A percentile compares a stretch with the other conserved stretches of the same genome.
Conservation (phyloP, 2,797 vertebrate genomes). For the Manis pentadactyla region DNA sequence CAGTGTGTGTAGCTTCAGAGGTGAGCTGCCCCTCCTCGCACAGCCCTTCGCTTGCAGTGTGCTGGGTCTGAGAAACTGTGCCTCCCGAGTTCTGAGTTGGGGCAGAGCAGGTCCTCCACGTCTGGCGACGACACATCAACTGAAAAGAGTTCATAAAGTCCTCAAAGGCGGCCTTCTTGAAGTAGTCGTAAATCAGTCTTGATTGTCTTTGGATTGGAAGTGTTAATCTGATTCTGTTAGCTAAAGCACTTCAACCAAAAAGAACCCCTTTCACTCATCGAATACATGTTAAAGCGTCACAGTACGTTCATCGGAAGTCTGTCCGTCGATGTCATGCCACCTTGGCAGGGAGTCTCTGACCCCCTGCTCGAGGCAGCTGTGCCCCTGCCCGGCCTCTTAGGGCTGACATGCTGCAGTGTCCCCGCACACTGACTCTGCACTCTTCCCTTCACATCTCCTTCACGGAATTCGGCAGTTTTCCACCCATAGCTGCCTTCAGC, state of each 20-base stretch:
- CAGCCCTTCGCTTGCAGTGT: not conserved
- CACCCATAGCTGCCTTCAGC: not conserved
- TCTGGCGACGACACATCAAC: not conserved
- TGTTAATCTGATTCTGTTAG: slow-evolving; percentile 36
- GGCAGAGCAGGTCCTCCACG: not conserved
- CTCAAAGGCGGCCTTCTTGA: slow-evolving; percentile 18
- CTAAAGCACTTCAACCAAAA: not conserved
- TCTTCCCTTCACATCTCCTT: not conserved
- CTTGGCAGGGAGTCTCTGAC: not conserved
- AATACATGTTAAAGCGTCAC: not conserved
- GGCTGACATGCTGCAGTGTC: not conserved
- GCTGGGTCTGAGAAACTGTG: not conserved
- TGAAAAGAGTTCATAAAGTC: slow-evolving; percentile 1
- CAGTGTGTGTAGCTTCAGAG: not conserved
- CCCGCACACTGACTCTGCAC: not conserved
- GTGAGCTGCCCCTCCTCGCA: not conserved
- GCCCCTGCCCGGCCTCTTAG: not conserved
- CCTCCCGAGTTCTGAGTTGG: not conserved
- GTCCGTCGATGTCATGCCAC: not conserved
- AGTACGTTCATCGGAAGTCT: not conserved
- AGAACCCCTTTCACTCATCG: not conserved
- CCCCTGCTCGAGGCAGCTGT: too few relatives aligned
- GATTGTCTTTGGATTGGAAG: slow-evolving; percentile 40
- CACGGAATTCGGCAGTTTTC: not conserved
- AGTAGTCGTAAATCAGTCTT: not conserved